These are phyloP conservation scores for Cryptoprocta ferox DNA, from an alignment of 2,797 vertebrate species.

Conservation along the genomic window DNA sequence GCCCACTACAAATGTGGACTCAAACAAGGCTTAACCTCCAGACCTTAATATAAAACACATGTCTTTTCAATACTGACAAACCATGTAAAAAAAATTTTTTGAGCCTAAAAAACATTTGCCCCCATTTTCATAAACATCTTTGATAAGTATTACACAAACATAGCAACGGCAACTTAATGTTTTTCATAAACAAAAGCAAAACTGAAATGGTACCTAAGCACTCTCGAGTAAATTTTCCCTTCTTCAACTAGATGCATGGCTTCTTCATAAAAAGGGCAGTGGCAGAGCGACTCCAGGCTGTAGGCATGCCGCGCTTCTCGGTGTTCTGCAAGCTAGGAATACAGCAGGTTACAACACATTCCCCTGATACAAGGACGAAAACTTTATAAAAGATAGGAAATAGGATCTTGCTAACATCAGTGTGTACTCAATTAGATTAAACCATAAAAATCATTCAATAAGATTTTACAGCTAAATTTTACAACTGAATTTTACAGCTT, in stretches of 20 bases:
- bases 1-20: neutral
- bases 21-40: conserved; percentile 26
- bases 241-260: conserved; percentile 96
- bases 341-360: neutral
- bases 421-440: neutral
- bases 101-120: conserved; percentile 14
- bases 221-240: conserved; percentile 94
- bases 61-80: conserved; percentile 17
- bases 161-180: neutral
- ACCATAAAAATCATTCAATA: conserved; percentile 8
- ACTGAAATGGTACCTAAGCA: conserved; percentile 89
- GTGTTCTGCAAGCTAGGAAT: conserved; percentile 88
- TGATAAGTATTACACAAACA: conserved; percentile 29
- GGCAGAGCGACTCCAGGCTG: conserved; percentile 89
- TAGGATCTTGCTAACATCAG: neutral
- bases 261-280: conserved; percentile 94
- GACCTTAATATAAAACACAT: conserved; percentile 49
- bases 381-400: neutral
- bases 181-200: conserved; percentile 19
- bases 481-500: neutral
- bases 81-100: neutral
- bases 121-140: conserved; percentile 38
- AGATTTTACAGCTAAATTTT: neutral
- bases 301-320: conserved; percentile 87
- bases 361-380: neutral